Conservation (phyloP, 2,113 vertebrate species). For the Toxostoma redivivum region DNA sequence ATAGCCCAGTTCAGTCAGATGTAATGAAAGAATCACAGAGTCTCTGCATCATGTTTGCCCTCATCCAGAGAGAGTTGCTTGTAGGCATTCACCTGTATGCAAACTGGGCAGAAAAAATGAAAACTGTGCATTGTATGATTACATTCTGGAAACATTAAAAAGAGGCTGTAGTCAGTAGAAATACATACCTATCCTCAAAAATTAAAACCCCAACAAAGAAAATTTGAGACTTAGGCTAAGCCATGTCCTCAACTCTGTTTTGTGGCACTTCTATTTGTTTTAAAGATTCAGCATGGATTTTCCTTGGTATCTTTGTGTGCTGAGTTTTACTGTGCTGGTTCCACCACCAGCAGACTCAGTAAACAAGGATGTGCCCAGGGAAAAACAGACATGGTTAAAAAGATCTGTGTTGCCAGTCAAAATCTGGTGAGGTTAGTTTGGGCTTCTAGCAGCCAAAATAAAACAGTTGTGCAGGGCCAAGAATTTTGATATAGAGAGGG, state of each 20-base stretch:
- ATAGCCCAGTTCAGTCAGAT: not conserved
- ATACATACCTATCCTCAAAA: not conserved
- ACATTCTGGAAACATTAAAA: conserved; percentile 23
- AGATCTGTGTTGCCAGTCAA: conserved; percentile 2
- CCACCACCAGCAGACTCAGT: not conserved
- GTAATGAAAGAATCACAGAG: not conserved
- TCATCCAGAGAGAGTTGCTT: not conserved
- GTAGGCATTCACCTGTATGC: conserved; percentile 42
- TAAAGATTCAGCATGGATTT: not conserved
- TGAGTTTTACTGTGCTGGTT: not conserved
- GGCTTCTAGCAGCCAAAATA: conserved; percentile 53
- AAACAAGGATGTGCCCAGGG: conserved; percentile 39
- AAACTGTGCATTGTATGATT: not conserved
- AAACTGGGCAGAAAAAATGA: not conserved
- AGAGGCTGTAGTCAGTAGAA: not conserved
- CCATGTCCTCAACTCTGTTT: conserved; percentile 4
- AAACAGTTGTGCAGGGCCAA: conserved; percentile 41
- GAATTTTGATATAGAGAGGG: conserved; percentile 32
- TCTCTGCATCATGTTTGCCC: not conserved
- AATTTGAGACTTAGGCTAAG: not conserved
- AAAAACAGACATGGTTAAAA: conserved; percentile 35
- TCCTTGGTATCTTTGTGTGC: not conserved
- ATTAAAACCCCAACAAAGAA: not conserved
- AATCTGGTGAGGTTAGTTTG: conserved; percentile 32
- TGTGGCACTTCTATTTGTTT: conserved; percentile 20